Evolutionary conservation across 2,113 vertebrate species (phyloP).

Genomic region (Gymnobelideus leadbeateri): DNA sequence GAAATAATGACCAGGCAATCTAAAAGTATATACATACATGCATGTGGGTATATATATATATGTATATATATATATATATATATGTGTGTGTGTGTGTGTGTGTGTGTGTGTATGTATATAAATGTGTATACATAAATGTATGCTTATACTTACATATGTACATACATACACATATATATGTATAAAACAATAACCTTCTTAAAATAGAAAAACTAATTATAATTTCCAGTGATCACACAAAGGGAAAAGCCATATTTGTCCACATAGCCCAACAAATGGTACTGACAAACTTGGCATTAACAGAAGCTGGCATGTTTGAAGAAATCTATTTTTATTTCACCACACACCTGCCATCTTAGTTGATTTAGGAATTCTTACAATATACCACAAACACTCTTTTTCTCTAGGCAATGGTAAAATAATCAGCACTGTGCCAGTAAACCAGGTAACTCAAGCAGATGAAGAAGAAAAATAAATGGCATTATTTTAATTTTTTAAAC

Average conservation of each 20-base stretch:
- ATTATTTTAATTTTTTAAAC: not conserved
- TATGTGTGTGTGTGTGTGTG: too few species aligned
- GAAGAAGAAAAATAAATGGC: conserved; percentile 46
- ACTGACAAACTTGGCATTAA: conserved; percentile 29
- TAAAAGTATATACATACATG: not conserved
- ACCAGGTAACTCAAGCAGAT: conserved; percentile 26
- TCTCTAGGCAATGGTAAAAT: conserved; percentile 21
- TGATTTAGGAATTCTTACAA: conserved; percentile 51
- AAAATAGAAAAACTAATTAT: conserved; percentile 57
- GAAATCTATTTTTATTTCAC: conserved; percentile 49
- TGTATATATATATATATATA: not conserved
- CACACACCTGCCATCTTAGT: conserved; percentile 24
- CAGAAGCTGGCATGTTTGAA: conserved; percentile 1
- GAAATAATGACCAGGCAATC: conserved; percentile 22
- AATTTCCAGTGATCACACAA: conserved; percentile 29
- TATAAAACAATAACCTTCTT: conserved; percentile 58
- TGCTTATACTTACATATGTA: not conserved
- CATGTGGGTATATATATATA: not conserved
- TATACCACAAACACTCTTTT: conserved; percentile 49
- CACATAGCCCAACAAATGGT: conserved; percentile 10
- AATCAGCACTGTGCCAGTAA: conserved; percentile 11
- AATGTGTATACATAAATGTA: not conserved
- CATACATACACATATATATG: too few species aligned
- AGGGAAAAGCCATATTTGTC: conserved; percentile 41
- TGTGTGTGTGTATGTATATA: not conserved